Conservation (phyloP, 2,888 invertebrate genomes). For the Caenorhabditis sp. region DNA sequence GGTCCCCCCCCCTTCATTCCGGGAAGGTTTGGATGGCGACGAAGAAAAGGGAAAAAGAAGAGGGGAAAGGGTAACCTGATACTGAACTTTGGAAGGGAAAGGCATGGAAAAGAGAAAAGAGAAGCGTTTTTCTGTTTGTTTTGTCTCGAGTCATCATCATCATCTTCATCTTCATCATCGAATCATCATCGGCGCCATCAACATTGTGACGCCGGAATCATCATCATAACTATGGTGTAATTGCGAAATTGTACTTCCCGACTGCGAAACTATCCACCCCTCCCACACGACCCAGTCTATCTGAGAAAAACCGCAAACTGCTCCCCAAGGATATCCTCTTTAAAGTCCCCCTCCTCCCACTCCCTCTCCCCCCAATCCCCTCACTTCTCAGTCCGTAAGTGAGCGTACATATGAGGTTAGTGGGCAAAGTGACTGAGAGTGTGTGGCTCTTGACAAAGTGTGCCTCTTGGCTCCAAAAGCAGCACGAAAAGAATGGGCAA, state of each 20-base stretch:
- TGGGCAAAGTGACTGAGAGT: slow-evolving; percentile 47
- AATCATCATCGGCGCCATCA: neutral
- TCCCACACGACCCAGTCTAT: slow-evolving; percentile 22
- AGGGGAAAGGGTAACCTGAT: slow-evolving; percentile 28
- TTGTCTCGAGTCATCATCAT: neutral
- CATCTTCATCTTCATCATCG: neutral
- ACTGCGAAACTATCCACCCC: neutral
- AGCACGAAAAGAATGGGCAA: neutral
- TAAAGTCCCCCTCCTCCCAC: too few relatives aligned
- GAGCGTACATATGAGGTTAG: slow-evolving; percentile 52
- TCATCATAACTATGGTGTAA: neutral
- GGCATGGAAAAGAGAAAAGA: too few relatives aligned
- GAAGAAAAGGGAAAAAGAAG: neutral
- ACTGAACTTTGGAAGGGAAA: slow-evolving; percentile 27
- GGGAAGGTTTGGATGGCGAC: neutral
- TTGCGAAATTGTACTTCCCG: slow-evolving; percentile 30
- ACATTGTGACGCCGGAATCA: neutral
- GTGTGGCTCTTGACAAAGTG: slow-evolving; percentile 8
- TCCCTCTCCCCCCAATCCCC: too few relatives aligned
- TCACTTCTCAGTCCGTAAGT: slow-evolving; percentile 24
- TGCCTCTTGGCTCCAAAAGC: too few relatives aligned
- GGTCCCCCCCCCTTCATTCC: neutral
- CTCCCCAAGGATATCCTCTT: slow-evolving; percentile 41
- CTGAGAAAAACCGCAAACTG: slow-evolving; percentile 27
- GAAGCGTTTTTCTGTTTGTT: slow-evolving; percentile 27